Base-by-base conservation (phyloP, 2,888 invertebrate genomes). In the Eupithecia subumbrata region DNA sequence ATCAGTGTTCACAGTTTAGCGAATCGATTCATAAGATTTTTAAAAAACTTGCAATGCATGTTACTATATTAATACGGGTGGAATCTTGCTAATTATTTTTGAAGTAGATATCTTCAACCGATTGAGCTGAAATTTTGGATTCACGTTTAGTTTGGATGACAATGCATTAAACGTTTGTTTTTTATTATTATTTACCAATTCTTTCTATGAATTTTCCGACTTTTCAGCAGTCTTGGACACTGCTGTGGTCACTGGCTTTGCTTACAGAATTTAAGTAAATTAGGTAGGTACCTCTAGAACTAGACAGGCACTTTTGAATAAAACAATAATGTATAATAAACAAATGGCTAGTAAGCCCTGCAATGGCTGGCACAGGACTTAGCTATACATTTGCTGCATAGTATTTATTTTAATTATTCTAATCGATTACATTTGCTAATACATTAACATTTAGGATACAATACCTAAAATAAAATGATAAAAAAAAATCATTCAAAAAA, bases 331-430 rank as follows among this genome's bases (percentile, higher is more conserved):
- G 14, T 82, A 82, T 86, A 82, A 80, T 86, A 82, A 80, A 87
- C 92, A 93, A 92, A 92, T 91, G 91, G 78, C 71, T 86, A 91
- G 90, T 88, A 83, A 85, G 84, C 83, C 87, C 90, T 91, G 94
- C 83, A 88, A 95, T 95, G 95, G 95, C 95, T 95, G 95, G 74
- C 89, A 84, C 94, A 92, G 90, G 84, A 84, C 89, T 78, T 83
- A 77, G 86, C 90, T 87, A 89, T 68, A 81, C 91, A 92, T 91
- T 91, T 90, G 91, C 75, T 74, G 64, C 89, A 30, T 76, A 73
- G 7, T 75, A 69, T 25, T 25, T 25, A 70, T 69, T 56, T 64
- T 76, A 69, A 72, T 87, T 89, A 81, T 77, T 81, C 78, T 81
- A 81, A 82, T 80, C 76, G 79, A 85, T 81, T 83, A 80, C 82